A percentile compares a stretch with the other conserved stretches of the same genome.
Conservation (phyloP, 1,140 invertebrate species). For the Neodiprion fabricii region DNA sequence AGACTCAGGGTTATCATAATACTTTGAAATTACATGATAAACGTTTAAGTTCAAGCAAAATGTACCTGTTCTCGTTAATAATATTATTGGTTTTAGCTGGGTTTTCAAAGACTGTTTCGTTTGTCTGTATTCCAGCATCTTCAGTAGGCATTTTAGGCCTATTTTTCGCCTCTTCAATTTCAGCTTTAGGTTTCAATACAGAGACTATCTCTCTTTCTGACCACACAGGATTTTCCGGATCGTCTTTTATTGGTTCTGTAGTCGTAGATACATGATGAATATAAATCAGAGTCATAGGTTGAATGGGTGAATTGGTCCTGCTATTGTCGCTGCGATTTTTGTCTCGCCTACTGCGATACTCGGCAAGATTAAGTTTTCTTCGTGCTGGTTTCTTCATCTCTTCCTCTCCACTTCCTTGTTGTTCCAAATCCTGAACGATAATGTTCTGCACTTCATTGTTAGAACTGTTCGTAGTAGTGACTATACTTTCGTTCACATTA, state of each 20-base stretch:
- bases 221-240: constrained; percentile 39
- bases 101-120: constrained; percentile 45
- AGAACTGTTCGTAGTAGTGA: constrained; percentile 40
- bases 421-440: constrained; percentile 32
- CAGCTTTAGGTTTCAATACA: constrained; percentile 39
- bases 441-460: constrained; percentile 43
- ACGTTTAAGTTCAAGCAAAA: background rate
- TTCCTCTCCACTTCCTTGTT: constrained; percentile 24
- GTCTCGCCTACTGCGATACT: constrained; percentile 59
- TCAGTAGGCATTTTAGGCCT: constrained; percentile 32
- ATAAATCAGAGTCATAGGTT: constrained; percentile 44
- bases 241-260: constrained; percentile 42
- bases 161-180: constrained; percentile 43
- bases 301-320: constrained; percentile 40
- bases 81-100: constrained; percentile 14
- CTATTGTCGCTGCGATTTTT: constrained; percentile 45
- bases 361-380: constrained; percentile 60
- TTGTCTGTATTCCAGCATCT: constrained; percentile 40
- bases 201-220: constrained; percentile 48
- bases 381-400: constrained; percentile 43
- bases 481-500: constrained; percentile 38
- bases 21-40: background rate
- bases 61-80: background rate
- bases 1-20: too few relatives aligned
- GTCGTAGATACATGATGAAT: constrained; percentile 47